Percentiles rank a stretch among this genome's conserved stretches.
phyloP scores from a whole-genome alignment of 2,113 vertebrate species.

The Colossoma macropomum region DNA sequence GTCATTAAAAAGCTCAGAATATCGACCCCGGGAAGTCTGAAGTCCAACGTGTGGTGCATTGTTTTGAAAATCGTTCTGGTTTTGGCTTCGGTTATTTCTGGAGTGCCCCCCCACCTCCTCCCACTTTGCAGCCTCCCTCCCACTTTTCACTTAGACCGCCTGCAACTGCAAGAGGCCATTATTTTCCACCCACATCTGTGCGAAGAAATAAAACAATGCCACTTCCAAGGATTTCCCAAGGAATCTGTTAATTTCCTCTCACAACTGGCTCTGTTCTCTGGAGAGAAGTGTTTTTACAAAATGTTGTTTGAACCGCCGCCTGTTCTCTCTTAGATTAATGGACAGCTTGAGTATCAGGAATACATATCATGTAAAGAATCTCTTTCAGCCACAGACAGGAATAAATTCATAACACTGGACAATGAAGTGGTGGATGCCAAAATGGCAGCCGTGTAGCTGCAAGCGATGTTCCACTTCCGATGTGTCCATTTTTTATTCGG shows the following conservation, averaged over 20 bases:
- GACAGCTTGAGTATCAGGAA: slow-evolving; percentile 33
- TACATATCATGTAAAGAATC: slow-evolving; percentile 13
- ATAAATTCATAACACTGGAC: slow-evolving; percentile 26
- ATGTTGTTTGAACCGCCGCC: not conserved
- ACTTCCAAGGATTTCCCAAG: slow-evolving; percentile 65
- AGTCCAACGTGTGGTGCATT: slow-evolving; percentile 66
- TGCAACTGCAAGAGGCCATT: slow-evolving; percentile 57
- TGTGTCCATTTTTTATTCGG: slow-evolving; percentile 52
- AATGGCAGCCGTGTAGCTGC: slow-evolving; percentile 29
- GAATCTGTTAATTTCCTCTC: slow-evolving; percentile 63
- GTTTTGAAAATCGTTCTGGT: slow-evolving; percentile 66
- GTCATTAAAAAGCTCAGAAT: slow-evolving; percentile 71
- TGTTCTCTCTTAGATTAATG: slow-evolving; percentile 4
- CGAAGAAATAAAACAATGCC: slow-evolving; percentile 69
- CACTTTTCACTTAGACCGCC: slow-evolving; percentile 59
- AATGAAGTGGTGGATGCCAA: slow-evolving; percentile 35
- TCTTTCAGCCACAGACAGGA: slow-evolving; percentile 28
- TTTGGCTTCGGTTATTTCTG: slow-evolving; percentile 67
- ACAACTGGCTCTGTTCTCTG: slow-evolving; percentile 4
- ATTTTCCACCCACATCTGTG: slow-evolving; percentile 61
- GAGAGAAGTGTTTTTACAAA: not conserved
- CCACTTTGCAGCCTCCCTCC: slow-evolving; percentile 11
- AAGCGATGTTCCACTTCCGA: slow-evolving; percentile 8
- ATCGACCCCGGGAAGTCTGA: slow-evolving; percentile 70
- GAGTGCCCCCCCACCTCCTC: slow-evolving; percentile 44